phyloP scores from a whole-genome alignment of 2,113 vertebrate genomes.

The Phodopus roborovskii region DNA sequence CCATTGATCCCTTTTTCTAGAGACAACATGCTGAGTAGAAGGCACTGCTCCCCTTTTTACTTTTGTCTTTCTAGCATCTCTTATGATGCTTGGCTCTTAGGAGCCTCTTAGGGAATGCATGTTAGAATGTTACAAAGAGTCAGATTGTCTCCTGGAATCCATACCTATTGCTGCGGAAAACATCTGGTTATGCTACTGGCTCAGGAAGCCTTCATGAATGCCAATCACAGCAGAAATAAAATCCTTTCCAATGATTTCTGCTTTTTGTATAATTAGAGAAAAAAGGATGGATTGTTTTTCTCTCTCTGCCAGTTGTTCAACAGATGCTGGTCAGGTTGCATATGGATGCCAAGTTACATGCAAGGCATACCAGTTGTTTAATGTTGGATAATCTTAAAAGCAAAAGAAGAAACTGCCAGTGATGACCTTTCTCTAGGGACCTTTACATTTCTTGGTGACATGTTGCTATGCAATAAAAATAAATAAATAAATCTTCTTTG shows the following conservation, averaged over 20 bases:
- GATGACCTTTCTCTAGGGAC: constrained; percentile 55
- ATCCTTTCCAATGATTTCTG: constrained; percentile 41
- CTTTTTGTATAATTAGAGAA: constrained; percentile 58
- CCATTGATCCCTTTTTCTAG: background rate
- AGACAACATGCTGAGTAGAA: background rate
- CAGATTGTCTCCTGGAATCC: background rate
- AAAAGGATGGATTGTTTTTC: constrained; percentile 52
- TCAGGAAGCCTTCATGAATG: constrained; percentile 18
- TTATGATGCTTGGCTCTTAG: background rate
- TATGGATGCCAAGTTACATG: constrained; percentile 43
- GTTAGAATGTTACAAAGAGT: background rate
- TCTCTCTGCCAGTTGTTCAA: constrained; percentile 65
- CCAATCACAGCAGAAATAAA: constrained; percentile 55
- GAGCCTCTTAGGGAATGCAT: background rate
- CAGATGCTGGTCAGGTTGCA: constrained; percentile 65
- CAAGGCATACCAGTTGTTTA: constrained; percentile 47
- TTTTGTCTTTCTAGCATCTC: background rate
- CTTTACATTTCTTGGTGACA: constrained; percentile 57
- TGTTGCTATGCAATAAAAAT: constrained; percentile 36
- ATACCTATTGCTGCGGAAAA: constrained; percentile 44
- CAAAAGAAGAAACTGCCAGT: constrained; percentile 55
- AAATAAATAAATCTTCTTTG: constrained; percentile 18
- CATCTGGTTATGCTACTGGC: constrained; percentile 46
- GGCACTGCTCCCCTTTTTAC: background rate
- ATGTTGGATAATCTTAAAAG: constrained; percentile 66